Conservation (phyloP, 2,113 vertebrate genomes). For the Dasyprocta punctata region DNA sequence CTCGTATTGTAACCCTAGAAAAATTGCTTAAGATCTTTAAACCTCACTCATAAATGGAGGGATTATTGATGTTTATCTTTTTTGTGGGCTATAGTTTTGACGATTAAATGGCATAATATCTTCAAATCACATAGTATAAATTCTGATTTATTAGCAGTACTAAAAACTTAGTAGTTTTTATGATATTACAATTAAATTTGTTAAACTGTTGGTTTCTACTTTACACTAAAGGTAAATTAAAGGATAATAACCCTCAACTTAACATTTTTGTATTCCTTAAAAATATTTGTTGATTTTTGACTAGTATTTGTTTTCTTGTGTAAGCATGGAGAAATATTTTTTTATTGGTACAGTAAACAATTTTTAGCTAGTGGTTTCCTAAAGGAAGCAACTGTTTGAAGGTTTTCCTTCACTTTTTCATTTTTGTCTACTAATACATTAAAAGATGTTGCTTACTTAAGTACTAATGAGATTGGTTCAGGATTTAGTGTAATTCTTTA, state of each 20-base stretch:
- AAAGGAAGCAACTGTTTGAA: background rate
- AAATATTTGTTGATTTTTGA: background rate
- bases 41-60: background rate
- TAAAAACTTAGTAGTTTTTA: background rate
- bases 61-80: background rate
- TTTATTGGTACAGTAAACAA: background rate
- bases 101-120: constrained; percentile 4
- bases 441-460: constrained; percentile 28
- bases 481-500: background rate
- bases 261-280: background rate
- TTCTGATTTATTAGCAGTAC: background rate
- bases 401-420: background rate
- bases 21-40: background rate
- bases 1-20: too few relatives aligned
- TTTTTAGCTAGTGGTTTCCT: constrained; percentile 3
- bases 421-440: constrained; percentile 5
- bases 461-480: background rate
- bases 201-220: background rate
- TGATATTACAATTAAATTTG: background rate
- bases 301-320: background rate
- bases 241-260: background rate
- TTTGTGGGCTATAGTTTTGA: constrained; percentile 28
- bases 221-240: constrained; percentile 20
- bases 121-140: background rate
- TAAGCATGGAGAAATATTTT: background rate